Base-by-base conservation (phyloP, 2,113 vertebrate species). In the Ceyx melanurus region DNA sequence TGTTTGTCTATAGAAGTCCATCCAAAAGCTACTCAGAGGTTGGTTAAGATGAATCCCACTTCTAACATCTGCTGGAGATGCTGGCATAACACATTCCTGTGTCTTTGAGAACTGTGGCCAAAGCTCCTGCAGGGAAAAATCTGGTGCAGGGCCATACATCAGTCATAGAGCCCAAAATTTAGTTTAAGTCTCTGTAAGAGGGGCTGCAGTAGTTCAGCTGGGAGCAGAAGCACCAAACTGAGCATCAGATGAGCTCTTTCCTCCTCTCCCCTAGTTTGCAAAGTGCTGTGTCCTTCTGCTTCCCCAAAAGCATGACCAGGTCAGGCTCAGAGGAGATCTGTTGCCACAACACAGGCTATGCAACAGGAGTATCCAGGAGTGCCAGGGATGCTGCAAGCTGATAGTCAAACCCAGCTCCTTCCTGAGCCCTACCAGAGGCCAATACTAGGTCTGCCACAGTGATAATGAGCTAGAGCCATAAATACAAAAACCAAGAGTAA, bases 291-390 rank as follows among this genome's bases (percentile, higher is more conserved):
- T 50, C 33, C 58, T 25, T 23, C 46, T 33, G 53, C 25, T 68
- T 46, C n/a, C 71, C 54, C 65, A 19, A n/a, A 57, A 57, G 7
- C 1, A 0, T 6, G n/a, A 35, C 10, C 21, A 29, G 11, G 40
- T 60, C 7, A 5, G 35, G 29, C 68, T 64, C 74, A 23, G 51
- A 48, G 40, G 53, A 66, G 28, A n/a, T 14, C 40, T 22, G 25
- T 18, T 76, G 48, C 3, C 51, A 21, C 29, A 20, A 29, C 54
- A 40, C 0, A 1, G 68, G 17, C 35, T 51, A 31, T 10, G 15
- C 29, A n/a, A 37, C 5, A 5, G 4, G 33, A 33, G 29, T 4
- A 19, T 15, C 37, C 21, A 19, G 35, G 46, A 26, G 53, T 9
- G 16, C 35, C 21, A 16, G 12, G 53, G n/a, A 10, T 40, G 77